These are phyloP conservation scores for Anseranas semipalmata DNA, from an alignment of 2,113 vertebrate species.

Conservation along the genomic window DNA sequence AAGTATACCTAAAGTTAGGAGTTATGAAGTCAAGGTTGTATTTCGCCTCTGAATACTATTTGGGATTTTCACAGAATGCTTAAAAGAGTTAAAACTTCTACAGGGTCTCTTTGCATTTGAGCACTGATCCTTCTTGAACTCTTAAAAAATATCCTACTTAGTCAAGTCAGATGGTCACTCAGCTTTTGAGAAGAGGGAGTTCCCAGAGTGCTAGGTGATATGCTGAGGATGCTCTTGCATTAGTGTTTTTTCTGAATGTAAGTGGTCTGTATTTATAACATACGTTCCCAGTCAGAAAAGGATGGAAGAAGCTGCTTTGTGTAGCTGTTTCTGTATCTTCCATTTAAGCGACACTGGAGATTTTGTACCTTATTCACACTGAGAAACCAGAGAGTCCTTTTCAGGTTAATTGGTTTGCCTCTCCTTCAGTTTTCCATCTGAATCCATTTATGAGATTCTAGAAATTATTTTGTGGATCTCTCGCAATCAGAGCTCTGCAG, in stretches of 20 bases:
- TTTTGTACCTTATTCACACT: neutral
- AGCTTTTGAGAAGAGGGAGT: neutral
- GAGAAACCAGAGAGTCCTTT: neutral
- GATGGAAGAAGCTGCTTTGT: slow-evolving; percentile 4
- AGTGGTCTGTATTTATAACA: neutral
- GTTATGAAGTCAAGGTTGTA: neutral
- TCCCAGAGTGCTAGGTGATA: neutral
- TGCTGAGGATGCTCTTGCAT: neutral
- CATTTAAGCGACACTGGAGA: neutral
- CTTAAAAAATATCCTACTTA: neutral
- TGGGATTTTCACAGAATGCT: neutral
- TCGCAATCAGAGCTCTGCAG: neutral
- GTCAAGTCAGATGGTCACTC: neutral
- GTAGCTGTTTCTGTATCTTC: neutral
- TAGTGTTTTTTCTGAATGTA: neutral
- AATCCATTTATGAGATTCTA: neutral
- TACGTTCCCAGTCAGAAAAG: neutral
- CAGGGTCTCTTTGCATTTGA: neutral
- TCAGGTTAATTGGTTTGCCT: neutral
- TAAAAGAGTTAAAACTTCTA: neutral
- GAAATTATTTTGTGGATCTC: neutral
- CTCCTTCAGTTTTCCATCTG: neutral
- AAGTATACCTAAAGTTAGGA: neutral
- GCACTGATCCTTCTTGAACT: neutral
- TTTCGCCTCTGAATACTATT: neutral